Evolutionary conservation across 1,140 invertebrate genomes (phyloP).

Genomic region (Paralvinella palmiformis): DNA sequence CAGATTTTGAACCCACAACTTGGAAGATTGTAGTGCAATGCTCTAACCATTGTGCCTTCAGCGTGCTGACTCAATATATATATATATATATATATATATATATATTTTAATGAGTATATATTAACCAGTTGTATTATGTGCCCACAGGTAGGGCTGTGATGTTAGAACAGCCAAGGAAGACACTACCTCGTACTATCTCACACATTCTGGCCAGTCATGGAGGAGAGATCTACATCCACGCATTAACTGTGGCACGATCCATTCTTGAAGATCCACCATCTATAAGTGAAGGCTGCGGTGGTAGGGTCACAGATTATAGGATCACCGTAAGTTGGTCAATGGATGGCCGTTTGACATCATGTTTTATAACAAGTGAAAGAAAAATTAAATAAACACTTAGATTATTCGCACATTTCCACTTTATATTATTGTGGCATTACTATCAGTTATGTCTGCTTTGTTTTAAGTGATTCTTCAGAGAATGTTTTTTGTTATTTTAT

Average conservation of each 20-base stretch:
- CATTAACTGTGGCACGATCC: constrained; percentile 74
- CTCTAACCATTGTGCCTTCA: too few relatives aligned
- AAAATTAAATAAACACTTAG: too few relatives aligned
- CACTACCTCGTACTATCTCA: constrained; percentile 80
- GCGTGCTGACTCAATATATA: too few relatives aligned
- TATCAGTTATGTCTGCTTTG: not conserved
- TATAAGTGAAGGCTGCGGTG: constrained; percentile 87
- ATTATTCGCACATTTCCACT: too few relatives aligned
- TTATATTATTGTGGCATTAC: too few relatives aligned
- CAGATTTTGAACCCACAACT: too few relatives aligned
- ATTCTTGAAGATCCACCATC: constrained; percentile 91
- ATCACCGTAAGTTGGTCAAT: constrained; percentile 1
- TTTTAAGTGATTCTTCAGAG: not conserved
- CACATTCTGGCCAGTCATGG: constrained; percentile 90
- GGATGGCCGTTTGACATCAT: too few relatives aligned
- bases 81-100: not conserved
- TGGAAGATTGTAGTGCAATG: too few relatives aligned
- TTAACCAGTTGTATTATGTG: not conserved
- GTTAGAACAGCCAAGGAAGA: constrained; percentile 87
- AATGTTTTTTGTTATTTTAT: too few relatives aligned
- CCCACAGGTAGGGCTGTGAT: constrained; percentile 65
- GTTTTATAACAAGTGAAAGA: too few relatives aligned
- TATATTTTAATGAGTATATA: not conserved
- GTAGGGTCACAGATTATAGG: constrained; percentile 87
- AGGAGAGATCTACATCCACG: constrained; percentile 93